Percentiles rank a stretch among this genome's conserved stretches.
Evolutionary conservation across 2,113 vertebrate genomes (phyloP).

Genomic region (Pungitius pungitius): DNA sequence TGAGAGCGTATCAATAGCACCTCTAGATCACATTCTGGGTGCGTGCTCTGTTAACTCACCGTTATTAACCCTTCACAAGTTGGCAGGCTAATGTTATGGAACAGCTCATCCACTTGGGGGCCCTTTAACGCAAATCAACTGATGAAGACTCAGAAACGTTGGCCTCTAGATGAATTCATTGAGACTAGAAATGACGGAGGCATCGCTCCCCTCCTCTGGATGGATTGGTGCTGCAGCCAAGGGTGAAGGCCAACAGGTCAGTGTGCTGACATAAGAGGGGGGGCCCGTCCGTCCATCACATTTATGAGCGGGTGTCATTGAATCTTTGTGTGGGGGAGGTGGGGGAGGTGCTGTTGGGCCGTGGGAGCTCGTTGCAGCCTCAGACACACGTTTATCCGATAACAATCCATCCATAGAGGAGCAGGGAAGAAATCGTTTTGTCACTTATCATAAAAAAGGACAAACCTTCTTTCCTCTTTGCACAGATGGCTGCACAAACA

Average conservation of each 20-base stretch:
- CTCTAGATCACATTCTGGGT: background rate
- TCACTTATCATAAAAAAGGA: background rate
- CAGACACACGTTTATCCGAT: background rate
- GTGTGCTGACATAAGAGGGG: conserved; percentile 25
- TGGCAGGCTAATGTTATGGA: conserved; percentile 6
- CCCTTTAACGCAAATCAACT: conserved; percentile 9
- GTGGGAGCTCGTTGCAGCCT: background rate
- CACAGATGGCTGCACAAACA: background rate
- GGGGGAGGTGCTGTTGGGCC: background rate
- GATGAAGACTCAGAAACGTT: conserved; percentile 28
- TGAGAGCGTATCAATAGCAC: background rate
- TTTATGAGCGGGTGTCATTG: conserved; percentile 8
- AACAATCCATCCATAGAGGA: background rate
- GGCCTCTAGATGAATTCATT: conserved; percentile 35
- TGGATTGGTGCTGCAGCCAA: conserved; percentile 26
- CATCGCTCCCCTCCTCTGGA: conserved; percentile 57
- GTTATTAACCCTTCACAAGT: conserved; percentile 12
- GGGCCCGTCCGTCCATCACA: conserved; percentile 24
- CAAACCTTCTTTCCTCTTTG: background rate
- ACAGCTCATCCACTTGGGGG: conserved; percentile 24
- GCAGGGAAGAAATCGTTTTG: too few species aligned
- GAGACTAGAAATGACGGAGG: conserved; percentile 54
- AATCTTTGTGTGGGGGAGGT: background rate
- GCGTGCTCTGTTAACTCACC: background rate
- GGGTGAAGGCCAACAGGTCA: conserved; percentile 47